Conservation (phyloP, 2,888 invertebrate species). For the Pediacus dermestoides region DNA sequence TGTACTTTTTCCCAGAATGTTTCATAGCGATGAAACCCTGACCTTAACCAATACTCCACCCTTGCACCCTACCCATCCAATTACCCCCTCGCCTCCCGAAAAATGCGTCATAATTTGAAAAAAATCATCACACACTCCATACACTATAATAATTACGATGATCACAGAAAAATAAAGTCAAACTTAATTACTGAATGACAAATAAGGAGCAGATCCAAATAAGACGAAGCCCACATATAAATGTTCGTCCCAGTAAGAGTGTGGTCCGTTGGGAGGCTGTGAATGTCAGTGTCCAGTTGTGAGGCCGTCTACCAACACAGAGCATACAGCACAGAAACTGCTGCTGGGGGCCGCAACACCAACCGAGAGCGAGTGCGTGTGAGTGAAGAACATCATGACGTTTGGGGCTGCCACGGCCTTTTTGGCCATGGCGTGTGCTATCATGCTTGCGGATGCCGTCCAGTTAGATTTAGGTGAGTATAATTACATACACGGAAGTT, state of each 20-base stretch:
- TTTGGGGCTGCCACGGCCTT: slow-evolving; percentile 31
- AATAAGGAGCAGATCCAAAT: slow-evolving; percentile 34
- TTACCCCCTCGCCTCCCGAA: slow-evolving; percentile 5
- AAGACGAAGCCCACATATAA: slow-evolving; percentile 33
- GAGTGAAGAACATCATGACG: slow-evolving; percentile 23
- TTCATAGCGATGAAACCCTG: no score
- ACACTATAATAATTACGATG: slow-evolving; percentile 9
- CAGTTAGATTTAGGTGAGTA: slow-evolving; percentile 55
- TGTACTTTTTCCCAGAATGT: no score
- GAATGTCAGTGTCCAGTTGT: slow-evolving; percentile 34
- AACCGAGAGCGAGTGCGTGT: slow-evolving; percentile 1
- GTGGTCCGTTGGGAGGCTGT: slow-evolving; percentile 25
- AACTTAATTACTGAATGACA: slow-evolving; percentile 23
- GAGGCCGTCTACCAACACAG: slow-evolving; percentile 26
- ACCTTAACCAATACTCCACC: slow-evolving; percentile 8
- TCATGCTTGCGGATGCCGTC: slow-evolving; percentile 48
- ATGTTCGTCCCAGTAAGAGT: slow-evolving; percentile 30
- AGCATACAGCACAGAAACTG: slow-evolving; percentile 14
- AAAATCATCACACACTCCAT: slow-evolving; percentile 9
- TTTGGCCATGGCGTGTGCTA: slow-evolving; percentile 43
- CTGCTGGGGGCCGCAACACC: slow-evolving; percentile 1
- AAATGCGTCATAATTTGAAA: slow-evolving; percentile 3
- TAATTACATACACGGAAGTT: slow-evolving; percentile 2
- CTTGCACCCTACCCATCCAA: slow-evolving; percentile 6
- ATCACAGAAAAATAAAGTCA: slow-evolving; percentile 13